Evolutionary conservation across 1,140 invertebrate genomes (phyloP).

Genomic region (Ostrea denselamellosa): DNA sequence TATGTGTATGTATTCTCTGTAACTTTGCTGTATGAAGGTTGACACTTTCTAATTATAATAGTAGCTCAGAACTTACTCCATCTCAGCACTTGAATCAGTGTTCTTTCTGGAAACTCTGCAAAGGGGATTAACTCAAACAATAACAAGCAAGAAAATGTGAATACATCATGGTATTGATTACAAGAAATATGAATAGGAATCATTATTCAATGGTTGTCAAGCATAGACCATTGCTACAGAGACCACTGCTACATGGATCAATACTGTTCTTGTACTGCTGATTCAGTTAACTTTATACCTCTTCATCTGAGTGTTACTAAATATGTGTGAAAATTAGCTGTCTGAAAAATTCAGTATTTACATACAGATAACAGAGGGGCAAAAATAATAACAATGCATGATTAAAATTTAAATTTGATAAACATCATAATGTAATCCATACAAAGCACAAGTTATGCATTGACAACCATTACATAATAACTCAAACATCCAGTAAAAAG

Average conservation of each 20-base stretch:
- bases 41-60: background rate
- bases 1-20: no score
- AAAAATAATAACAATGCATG: no score
- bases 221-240: background rate
- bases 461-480: background rate
- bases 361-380: background rate
- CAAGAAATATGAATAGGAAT: background rate
- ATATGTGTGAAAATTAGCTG: background rate
- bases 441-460: background rate
- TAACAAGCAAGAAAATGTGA: conserved; percentile 26
- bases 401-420: no score
- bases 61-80: conserved; percentile 1
- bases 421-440: no score
- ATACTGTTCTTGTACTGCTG: background rate
- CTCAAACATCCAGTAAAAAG: background rate
- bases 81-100: conserved; percentile 17
- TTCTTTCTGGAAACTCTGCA: conserved; percentile 38
- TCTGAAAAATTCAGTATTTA: background rate
- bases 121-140: conserved; percentile 42
- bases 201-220: background rate
- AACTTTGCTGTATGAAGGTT: no score
- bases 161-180: background rate
- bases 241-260: background rate
- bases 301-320: background rate
- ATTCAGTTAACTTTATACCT: background rate